Evolutionary conservation across 2,113 vertebrate species (phyloP), one percentile per base, ranked within the genome.

Genomic region (Empidonax alnorum): DNA sequence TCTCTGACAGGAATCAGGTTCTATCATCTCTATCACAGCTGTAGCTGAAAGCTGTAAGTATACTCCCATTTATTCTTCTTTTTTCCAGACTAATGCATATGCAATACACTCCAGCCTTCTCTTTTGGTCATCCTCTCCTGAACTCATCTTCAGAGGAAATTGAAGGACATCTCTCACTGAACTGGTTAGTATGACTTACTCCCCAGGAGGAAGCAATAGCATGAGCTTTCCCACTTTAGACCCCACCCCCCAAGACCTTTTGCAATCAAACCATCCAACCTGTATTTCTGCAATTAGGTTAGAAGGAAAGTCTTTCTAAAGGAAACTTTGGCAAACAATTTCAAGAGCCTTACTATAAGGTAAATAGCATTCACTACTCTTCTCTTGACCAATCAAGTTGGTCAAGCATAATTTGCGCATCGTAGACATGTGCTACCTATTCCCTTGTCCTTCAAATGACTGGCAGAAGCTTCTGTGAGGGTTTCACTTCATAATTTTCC

Each of bases 41-140:
- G 33, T 5, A 72, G 9, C 9, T 42, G 11, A 23, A 77, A 16
- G 19, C 7, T 47, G 13, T 35, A 84, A 81, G 39, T 53, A 41
- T 27, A 28, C 1, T 84, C 5, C 7, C 7, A 17, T 2, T 67
- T 44, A 50, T 8, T 10, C 1, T 58, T 49, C 7, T 71, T 1
- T 78, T 82, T 82, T 66, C n/a, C 31, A 71, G 14, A 62, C 14
- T 52, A 27, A 47, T 14, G 3, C 6, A 5, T 10, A 22, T 17
- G 1, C 28, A 30, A 14, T 30, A 24, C 14, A 66, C 6, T 61
- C 2, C 13, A 62, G 4, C 7, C 12, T 84, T 42, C 4, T 50
- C 0, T 61, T 76, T 50, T 61, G 12, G 7, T 23, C 7, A 42
- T 33, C 7, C 1, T 20, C 14, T 71, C 35, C 24, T 17, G 46